Evolutionary conservation across 2,113 vertebrate genomes (phyloP).

Genomic region (Nycticorax nycticorax): DNA sequence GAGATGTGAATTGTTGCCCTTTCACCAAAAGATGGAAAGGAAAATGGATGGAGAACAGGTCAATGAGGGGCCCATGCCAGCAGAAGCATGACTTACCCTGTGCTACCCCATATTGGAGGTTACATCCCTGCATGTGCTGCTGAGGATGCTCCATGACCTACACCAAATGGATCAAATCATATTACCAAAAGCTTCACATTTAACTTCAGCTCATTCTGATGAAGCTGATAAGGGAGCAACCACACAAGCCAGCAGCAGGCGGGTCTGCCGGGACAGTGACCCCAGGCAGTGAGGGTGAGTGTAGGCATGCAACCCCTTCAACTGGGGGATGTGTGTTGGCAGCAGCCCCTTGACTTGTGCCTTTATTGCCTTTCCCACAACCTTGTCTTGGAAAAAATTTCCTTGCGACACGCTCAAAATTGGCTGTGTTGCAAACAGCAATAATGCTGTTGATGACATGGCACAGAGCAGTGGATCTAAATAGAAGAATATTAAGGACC

Average conservation of each 20-base stretch:
- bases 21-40: not conserved
- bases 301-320: not conserved
- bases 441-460: rapidly evolving
- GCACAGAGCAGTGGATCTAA: not conserved
- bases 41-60: not conserved
- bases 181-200: not conserved
- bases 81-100: not conserved
- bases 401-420: rapidly evolving
- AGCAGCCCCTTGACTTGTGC: not conserved
- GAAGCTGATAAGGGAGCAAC: not conserved
- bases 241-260: not conserved
- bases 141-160: not conserved
- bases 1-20: not conserved
- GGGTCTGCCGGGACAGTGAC: not conserved
- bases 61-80: not conserved
- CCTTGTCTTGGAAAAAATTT: not conserved
- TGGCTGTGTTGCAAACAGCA: not conserved
- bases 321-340: rapidly evolving
- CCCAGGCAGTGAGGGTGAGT: rapidly evolving
- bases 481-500: not conserved
- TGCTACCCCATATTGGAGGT: not conserved
- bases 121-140: not conserved
- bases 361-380: not conserved
- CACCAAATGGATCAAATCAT: not conserved
- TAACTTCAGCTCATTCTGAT: not conserved